A percentile compares a stretch with the other conserved stretches of the same genome.
Evolutionary conservation across 2,888 invertebrate genomes (phyloP).

Genomic region (Alcis repandata): DNA sequence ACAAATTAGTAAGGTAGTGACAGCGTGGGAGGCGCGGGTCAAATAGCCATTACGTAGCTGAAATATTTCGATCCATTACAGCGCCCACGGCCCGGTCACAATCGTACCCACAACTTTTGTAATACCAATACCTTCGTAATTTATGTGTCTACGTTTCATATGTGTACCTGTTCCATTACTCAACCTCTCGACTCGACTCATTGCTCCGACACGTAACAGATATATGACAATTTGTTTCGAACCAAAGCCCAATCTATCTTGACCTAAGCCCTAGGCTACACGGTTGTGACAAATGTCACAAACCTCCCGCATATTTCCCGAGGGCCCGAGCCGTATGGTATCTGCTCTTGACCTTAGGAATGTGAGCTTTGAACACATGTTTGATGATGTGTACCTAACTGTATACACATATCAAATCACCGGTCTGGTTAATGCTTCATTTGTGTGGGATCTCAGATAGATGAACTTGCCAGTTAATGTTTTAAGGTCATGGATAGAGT

Average conservation of each 20-base stretch:
- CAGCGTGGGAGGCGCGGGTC: constrained; percentile 12
- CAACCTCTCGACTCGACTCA: background rate
- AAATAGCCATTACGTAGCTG: constrained; percentile 1
- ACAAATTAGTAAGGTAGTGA: background rate
- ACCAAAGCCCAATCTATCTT: background rate
- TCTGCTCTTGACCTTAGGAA: constrained; percentile 32
- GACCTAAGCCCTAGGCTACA: constrained; percentile 4
- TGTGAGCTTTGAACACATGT: constrained; percentile 21
- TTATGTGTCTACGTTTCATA: background rate
- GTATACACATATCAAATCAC: background rate
- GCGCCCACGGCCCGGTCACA: background rate
- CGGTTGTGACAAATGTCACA: constrained; percentile 8
- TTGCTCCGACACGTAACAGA: background rate
- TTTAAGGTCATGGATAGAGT: too few relatives aligned
- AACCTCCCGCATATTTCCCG: constrained; percentile 24
- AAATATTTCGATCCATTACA: background rate
- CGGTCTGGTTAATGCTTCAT: too few relatives aligned
- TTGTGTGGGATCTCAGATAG: too few relatives aligned
- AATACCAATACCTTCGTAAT: background rate
- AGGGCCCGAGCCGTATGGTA: constrained; percentile 16
- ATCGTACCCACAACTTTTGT: constrained; percentile 1
- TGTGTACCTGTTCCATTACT: background rate
- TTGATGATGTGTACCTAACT: background rate
- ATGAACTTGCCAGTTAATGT: too few relatives aligned
- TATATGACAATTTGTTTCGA: constrained; percentile 7